Percentiles rank a stretch among this genome's conserved stretches.
These are phyloP conservation scores for Hippopotamus amphibius DNA, from an alignment of 2,113 vertebrate genomes.

Conservation along the genomic window DNA sequence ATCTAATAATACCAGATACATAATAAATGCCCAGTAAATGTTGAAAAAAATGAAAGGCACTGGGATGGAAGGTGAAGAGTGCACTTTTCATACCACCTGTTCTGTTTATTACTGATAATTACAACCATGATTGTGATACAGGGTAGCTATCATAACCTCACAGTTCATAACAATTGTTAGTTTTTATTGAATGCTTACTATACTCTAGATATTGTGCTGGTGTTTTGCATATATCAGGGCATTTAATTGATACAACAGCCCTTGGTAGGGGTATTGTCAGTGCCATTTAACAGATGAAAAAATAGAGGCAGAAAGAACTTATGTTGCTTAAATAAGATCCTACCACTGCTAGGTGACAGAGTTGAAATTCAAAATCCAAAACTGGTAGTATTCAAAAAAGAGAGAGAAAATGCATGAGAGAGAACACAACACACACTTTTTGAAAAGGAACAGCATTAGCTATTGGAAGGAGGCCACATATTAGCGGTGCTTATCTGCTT, in stretches of 20 bases:
- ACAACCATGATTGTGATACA: not conserved
- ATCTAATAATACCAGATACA: not conserved
- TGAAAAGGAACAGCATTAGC: not conserved
- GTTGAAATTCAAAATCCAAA: constrained; percentile 42
- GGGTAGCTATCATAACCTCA: not conserved
- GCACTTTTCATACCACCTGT: not conserved
- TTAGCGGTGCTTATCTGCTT: not conserved
- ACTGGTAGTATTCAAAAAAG: not conserved
- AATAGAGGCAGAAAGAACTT: not conserved
- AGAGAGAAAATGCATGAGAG: not conserved
- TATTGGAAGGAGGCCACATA: not conserved
- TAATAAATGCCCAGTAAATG: constrained; percentile 4
- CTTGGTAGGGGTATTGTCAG: not conserved
- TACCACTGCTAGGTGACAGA: not conserved
- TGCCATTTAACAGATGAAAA: not conserved
- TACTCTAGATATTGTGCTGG: not conserved
- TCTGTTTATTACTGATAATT: not conserved
- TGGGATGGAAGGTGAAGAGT: not conserved
- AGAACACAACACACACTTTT: not conserved
- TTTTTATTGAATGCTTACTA: not conserved
- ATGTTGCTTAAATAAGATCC: not conserved
- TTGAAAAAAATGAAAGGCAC: not conserved
- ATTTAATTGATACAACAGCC: not conserved
- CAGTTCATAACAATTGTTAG: not conserved
- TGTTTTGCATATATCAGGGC: not conserved